Conservation (phyloP, 2,888 invertebrate genomes). For the Anaspis maculata region DNA sequence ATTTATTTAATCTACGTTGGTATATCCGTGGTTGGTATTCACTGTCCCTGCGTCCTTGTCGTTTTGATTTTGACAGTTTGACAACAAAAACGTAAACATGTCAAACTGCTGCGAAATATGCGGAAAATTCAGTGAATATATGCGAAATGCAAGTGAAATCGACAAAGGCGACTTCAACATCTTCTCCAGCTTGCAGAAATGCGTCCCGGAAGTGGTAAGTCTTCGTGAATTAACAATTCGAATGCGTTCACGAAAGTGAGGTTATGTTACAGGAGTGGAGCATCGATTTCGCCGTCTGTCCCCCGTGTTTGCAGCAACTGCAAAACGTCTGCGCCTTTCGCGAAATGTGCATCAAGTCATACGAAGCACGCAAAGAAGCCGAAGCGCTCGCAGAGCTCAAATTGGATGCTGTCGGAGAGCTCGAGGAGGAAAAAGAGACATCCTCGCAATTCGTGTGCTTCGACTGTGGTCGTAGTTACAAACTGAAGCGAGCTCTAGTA, state of each 20-base stretch:
- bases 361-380: constrained; percentile 12
- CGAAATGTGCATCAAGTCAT: constrained; percentile 27
- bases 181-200: constrained; percentile 22
- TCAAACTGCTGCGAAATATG: constrained; percentile 23
- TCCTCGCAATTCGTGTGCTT: constrained; percentile 16
- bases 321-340: constrained; percentile 27
- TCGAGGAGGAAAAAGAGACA: constrained; percentile 5
- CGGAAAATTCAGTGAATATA: constrained; percentile 12
- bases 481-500: constrained; percentile 15
- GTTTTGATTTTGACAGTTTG: too few relatives aligned
- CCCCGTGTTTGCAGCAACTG: constrained; percentile 23
- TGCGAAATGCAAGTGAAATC: constrained; percentile 18
- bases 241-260: constrained; percentile 7
- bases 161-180: constrained; percentile 17
- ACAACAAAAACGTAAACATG: too few relatives aligned
- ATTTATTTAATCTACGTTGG: too few relatives aligned
- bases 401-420: constrained; percentile 4
- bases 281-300: constrained; percentile 22
- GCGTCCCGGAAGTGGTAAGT: constrained; percentile 31
- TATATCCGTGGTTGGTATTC: too few relatives aligned
- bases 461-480: constrained; percentile 20
- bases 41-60: too few relatives aligned
- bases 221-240: too few relatives aligned
- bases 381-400: constrained; percentile 5
- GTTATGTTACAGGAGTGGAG: constrained; percentile 23